phyloP scores from a whole-genome alignment of 2,888 invertebrate genomes.

The Brachylomia viminalis region DNA sequence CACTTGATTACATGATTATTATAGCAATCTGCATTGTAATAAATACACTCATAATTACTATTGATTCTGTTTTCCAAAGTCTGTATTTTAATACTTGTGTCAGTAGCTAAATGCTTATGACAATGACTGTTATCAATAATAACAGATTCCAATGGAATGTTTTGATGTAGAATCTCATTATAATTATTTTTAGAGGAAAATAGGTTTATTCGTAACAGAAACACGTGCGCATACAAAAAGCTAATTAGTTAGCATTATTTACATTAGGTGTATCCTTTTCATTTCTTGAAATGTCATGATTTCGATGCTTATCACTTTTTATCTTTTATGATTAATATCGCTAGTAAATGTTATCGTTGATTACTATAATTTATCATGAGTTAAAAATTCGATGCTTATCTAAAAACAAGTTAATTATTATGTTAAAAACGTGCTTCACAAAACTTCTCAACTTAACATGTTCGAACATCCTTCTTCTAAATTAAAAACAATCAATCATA shows the following conservation, averaged over 20 bases:
- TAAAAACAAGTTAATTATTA: conserved; percentile 9
- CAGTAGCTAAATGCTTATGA: conserved; percentile 7
- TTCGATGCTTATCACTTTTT: conserved; percentile 4
- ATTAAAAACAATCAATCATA: conserved; percentile 50
- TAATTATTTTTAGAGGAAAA: conserved; percentile 17
- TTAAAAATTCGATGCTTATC: conserved; percentile 17
- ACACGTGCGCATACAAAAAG: no score
- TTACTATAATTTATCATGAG: conserved; percentile 12
- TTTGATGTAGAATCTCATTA: neutral
- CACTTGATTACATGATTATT: conserved; percentile 51
- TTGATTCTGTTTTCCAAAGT: conserved; percentile 43
- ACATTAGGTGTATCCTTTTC: neutral
- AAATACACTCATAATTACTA: conserved; percentile 54
- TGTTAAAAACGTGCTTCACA: conserved; percentile 19
- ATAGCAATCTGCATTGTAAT: conserved; percentile 55
- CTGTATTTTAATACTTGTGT: conserved; percentile 4
- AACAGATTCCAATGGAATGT: neutral
- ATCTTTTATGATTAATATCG: conserved; percentile 3
- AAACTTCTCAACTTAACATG: conserved; percentile 18
- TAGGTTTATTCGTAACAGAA: no score
- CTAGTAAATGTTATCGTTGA: conserved; percentile 1
- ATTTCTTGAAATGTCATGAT: neutral
- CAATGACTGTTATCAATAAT: neutral
- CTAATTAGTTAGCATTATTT: no score
- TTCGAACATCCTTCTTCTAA: conserved; percentile 28